These are phyloP conservation scores for Brachionus angularis DNA, from an alignment of 1,140 invertebrate genomes.

Conservation along the genomic window DNA sequence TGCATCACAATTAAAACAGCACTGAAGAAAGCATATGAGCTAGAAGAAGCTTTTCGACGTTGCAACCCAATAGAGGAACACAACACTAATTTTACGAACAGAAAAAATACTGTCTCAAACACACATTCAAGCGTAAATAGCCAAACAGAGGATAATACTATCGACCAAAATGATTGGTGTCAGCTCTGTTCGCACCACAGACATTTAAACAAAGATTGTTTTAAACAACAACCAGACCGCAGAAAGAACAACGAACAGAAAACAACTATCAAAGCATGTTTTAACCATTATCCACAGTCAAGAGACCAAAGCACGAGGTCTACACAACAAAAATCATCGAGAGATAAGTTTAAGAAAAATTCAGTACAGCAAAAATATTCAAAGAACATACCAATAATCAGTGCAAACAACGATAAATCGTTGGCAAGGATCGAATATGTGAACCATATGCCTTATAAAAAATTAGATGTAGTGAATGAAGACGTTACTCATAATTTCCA, in stretches of 20 bases:
- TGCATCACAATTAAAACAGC: neutral
- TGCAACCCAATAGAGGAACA: neutral
- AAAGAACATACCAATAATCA: too few species aligned
- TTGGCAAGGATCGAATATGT: too few species aligned
- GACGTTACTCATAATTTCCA: neutral
- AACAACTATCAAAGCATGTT: conserved; percentile 12
- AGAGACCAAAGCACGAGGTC: neutral
- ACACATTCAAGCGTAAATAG: neutral
- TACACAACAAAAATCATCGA: neutral
- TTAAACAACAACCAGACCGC: conserved; percentile 6
- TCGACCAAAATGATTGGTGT: conserved; percentile 15
- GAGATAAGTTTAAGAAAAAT: neutral
- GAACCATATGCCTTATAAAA: too few species aligned
- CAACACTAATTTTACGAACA: neutral
- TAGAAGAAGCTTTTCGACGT: neutral
- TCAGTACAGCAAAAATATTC: conserved; percentile 14
- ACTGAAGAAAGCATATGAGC: too few species aligned
- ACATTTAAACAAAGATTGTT: conserved; percentile 21
- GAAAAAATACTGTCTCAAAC: neutral
- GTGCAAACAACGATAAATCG: too few species aligned
- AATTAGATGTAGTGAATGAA: conserved; percentile 17
- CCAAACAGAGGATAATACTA: too few species aligned
- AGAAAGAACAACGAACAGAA: conserved; percentile 13
- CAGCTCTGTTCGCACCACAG: neutral
- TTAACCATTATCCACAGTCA: neutral